Base-by-base conservation (phyloP, 2,113 vertebrate species). In the Bubo scandiacus region DNA sequence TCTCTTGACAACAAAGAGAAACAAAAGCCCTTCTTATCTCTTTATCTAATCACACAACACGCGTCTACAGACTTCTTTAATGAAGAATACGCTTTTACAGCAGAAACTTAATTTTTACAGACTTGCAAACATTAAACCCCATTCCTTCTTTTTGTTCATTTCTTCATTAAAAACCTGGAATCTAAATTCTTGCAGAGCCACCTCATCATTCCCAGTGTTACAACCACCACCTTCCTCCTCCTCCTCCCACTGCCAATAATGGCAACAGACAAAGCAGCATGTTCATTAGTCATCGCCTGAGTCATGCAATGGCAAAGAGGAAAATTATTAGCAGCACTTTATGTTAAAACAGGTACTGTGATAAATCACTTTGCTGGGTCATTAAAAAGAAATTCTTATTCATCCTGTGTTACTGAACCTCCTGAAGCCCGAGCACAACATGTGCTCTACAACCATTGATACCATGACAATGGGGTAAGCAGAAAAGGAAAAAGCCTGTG, bases 381-480 rank as follows among this genome's bases (percentile, higher is more conserved):
- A 57, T 71, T 67, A 67, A 14, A 30, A 73, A 75, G 34, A 36
- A 92, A 54, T 62, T 90, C 15, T 47, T 49, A 83, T 38, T 66
- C 71, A 38, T 65, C 62, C 45, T 18, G 15, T 40, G 32, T 66
- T 77, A 71, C 67, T 27, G 47, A 70, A 52, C 12, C 12, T 83
- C 32, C 63, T 25, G 0, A 57, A 55, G 40, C 26, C 55, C 0
- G 0, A 88, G 70, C 23, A 78, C 47, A 49, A 34, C 0, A 0
- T 7, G 26, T 36, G 11, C 59, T 92, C 51, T 27, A 18, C 3
- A 22, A 51, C 17, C 38, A 47, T 22, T 36, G 51, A 70, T 9
- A 63, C 11, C 2, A 3, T 4, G 25, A 62, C 27, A 66, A 52
- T 0, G 5, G 32, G 10, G 1, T 9, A 75, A 90, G 18, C 1